Base-by-base conservation (phyloP, 2,113 vertebrate genomes). In the Hepsetus odoe region DNA sequence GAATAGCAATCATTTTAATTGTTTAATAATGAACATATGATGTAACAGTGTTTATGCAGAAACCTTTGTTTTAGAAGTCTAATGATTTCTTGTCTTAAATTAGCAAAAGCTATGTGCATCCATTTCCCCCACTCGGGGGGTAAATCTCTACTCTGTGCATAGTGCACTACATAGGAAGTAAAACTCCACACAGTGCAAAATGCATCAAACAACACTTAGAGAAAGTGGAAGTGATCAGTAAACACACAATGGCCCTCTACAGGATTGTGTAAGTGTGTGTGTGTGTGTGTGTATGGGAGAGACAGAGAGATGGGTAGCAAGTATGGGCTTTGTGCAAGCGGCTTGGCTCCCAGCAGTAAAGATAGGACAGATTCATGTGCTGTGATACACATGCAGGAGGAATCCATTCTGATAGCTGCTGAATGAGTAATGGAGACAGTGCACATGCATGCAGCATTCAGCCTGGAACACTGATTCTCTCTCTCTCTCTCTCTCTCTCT, bases 381-480 rank as follows among this genome's bases (percentile, higher is more conserved):
- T 61, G 13, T 35, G 61, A 35, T 30, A 78, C 79, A 87, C 83
- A 71, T 83, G 80, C 59, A n/a, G 80, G 30, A 62, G 30, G 7
- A 33, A 30, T 28, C 56, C 58, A 40, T 72, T 82, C 81, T 76
- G 70, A 67, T 77, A 56, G 76, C 58, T 77, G 28, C 81, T 79
- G 76, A 82, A 86, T 74, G 77, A 72, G 74, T 79, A 67, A 1
- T 72, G 22, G 16, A 74, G n/a, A 55, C n/a, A 76, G 61, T 22
- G 32, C n/a, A 65, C 59, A 49, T 33, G 38, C 12, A 13, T 61
- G 61, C 22, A 72, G 51, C 20, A 9, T 61, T 74, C 14, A 72
- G 70, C 53, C 35, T 55, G n/a, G 8, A 38, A 38, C 32, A 20
- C 33, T n/a, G 59, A 2, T 55, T 24, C 3, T 61, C 28, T 61